Evolutionary conservation across 1,140 invertebrate species (phyloP).

Genomic region (Saccostrea glomerata): DNA sequence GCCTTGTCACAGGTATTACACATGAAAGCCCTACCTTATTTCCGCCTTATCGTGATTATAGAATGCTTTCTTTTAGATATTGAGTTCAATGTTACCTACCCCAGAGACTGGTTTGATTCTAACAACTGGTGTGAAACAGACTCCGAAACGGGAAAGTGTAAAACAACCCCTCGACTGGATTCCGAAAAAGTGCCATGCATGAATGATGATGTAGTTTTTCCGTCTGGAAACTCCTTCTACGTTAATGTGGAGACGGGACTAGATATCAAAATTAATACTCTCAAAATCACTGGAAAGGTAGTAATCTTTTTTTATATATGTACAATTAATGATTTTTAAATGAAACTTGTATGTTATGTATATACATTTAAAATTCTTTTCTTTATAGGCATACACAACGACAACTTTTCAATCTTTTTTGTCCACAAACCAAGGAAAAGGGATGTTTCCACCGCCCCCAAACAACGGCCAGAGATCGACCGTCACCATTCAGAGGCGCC

Average conservation of each 20-base stretch:
- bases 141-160: constrained; percentile 61
- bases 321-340: not conserved
- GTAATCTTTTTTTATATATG: not conserved
- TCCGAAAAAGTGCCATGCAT: constrained; percentile 70
- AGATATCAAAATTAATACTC: constrained; percentile 63
- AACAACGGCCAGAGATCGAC: constrained; percentile 54
- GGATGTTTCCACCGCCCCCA: constrained; percentile 60
- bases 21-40: no score
- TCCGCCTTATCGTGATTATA: no score
- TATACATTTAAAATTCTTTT: not conserved
- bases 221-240: constrained; percentile 66
- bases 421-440: constrained; percentile 57
- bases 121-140: constrained; percentile 70
- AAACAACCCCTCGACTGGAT: constrained; percentile 58
- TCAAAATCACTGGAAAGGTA: constrained; percentile 70
- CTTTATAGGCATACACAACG: constrained; percentile 62
- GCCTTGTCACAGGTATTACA: no score
- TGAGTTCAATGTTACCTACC: constrained; percentile 65
- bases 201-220: constrained; percentile 70
- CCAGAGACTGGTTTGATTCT: constrained; percentile 69
- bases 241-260: constrained; percentile 64
- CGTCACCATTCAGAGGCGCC: constrained; percentile 59
- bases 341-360: not conserved
- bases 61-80: constrained; percentile 58
- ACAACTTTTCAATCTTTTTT: constrained; percentile 60